These are phyloP conservation scores for Malacosoma neustria DNA, from an alignment of 2,888 invertebrate species.

Conservation along the genomic window DNA sequence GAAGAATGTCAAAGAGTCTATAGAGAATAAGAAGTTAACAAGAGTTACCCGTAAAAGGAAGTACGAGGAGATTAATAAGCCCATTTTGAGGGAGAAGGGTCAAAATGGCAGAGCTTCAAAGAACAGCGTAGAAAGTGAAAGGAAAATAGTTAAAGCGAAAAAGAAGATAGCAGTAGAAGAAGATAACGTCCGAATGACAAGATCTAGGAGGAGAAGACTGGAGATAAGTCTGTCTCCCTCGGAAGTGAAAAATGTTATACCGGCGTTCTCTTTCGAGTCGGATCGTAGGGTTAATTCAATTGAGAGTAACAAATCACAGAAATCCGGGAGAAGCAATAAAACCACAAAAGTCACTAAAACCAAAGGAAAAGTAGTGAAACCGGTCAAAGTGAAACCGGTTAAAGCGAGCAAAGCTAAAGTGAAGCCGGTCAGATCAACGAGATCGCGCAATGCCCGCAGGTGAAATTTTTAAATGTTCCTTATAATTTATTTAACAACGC, in stretches of 20 bases:
- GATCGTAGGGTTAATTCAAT: slow-evolving; percentile 41
- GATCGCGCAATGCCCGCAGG: slow-evolving; percentile 41
- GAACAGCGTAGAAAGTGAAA: slow-evolving; percentile 21
- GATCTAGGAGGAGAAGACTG: slow-evolving; percentile 43
- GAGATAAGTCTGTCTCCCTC: slow-evolving; percentile 56
- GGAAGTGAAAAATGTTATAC: slow-evolving; percentile 36
- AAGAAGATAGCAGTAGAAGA: slow-evolving; percentile 27
- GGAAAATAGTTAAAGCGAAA: slow-evolving; percentile 42
- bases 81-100: slow-evolving; percentile 57
- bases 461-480: slow-evolving; percentile 26
- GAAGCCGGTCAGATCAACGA: slow-evolving; percentile 31
- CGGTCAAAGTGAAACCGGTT: slow-evolving; percentile 11
- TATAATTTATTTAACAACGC: slow-evolving; percentile 11
- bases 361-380: slow-evolving; percentile 17
- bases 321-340: slow-evolving; percentile 19
- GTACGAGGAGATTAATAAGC: slow-evolving; percentile 44
- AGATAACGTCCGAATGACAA: slow-evolving; percentile 45
- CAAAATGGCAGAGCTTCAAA: slow-evolving; percentile 49
- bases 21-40: slow-evolving; percentile 54
- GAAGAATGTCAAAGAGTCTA: slow-evolving; percentile 52
- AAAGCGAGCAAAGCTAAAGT: slow-evolving; percentile 34
- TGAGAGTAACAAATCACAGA: slow-evolving; percentile 38
- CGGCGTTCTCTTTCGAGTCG: slow-evolving; percentile 51
- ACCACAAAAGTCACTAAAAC: slow-evolving; percentile 24
- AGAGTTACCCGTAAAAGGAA: slow-evolving; percentile 47